Base-by-base conservation (phyloP, 1,140 invertebrate genomes). In the Monochamus saltuarius region DNA sequence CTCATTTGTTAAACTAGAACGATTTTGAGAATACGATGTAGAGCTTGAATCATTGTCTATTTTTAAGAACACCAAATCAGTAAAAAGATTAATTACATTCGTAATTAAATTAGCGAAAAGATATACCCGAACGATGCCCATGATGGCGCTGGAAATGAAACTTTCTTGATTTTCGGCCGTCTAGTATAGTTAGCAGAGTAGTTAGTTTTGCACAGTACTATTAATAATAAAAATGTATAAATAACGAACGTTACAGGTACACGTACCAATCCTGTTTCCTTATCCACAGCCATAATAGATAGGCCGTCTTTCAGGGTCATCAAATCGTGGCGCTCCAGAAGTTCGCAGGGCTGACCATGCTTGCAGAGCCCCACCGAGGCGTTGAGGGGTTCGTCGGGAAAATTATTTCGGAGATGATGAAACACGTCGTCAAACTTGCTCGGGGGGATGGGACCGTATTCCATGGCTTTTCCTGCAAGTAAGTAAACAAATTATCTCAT, bases 361-460 rank as follows among this genome's bases (percentile, higher is more conserved):
- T 81, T 75, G 64, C 88, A 90, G 0, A 92, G 79, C 10, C 80
- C 80, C n/a, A 90, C 86, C 0, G 87, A 86, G 54, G 83, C 82
- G 74, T 92, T 92, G 7, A 91, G 78, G 0, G 90, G 90, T 72
- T 92, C 90, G 67, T 92, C 90, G 2, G 86, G 83, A 73, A 91
- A 91, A 77, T 90, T 90, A 62, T 84, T 86, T 34, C 87, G 80
- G 51, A 91, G 77, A 70, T 91, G 88, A 19, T 83, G 68, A 39
- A 92, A 84, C 13, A 89, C 86, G 36, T 84, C 80, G 9, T 80
- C 71, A 61, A 80, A 83, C 55, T 81, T 80, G 56, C 80, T 75
- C 56, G 79, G 73, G 4, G 77, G 73, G 34, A 88, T 80, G 34
- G 79, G 61, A 59, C 70, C 76, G 67, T 79, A 83, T 59, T 81